Evolutionary conservation across 2,888 invertebrate species (phyloP).

Genomic region (Heliconius erato): DNA sequence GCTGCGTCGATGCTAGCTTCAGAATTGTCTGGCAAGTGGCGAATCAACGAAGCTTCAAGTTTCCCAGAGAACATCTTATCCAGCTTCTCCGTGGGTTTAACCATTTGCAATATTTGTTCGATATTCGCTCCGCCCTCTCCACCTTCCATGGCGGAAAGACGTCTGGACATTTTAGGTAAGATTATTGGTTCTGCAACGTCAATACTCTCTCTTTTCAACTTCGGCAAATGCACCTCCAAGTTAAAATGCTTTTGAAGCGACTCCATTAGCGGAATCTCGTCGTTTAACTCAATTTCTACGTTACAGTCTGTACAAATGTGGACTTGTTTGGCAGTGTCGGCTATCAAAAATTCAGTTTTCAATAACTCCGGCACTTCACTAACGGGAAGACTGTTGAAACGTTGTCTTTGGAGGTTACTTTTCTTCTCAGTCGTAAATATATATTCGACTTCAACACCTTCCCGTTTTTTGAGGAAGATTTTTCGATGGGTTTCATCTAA

Average conservation of each 20-base stretch:
- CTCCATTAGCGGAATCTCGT: slow-evolving; percentile 80
- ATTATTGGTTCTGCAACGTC: slow-evolving; percentile 79
- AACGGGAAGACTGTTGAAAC: slow-evolving; percentile 80
- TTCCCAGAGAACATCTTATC: slow-evolving; percentile 71
- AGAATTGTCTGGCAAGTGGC: slow-evolving; percentile 76
- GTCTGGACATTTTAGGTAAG: slow-evolving; percentile 78
- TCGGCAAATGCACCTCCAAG: slow-evolving; percentile 73
- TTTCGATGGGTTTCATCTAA: slow-evolving; percentile 71
- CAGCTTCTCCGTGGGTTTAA: slow-evolving; percentile 71
- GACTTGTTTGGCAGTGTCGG: slow-evolving; percentile 74
- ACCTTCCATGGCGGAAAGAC: slow-evolving; percentile 74
- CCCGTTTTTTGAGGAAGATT: slow-evolving; percentile 72
- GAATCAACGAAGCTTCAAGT: slow-evolving; percentile 70
- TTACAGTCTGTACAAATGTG: slow-evolving; percentile 81
- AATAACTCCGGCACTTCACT: slow-evolving; percentile 80
- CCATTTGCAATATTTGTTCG: slow-evolving; percentile 66
- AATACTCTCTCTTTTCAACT: slow-evolving; percentile 76
- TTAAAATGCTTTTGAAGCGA: slow-evolving; percentile 79
- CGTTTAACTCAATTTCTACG: slow-evolving; percentile 77
- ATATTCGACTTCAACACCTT: slow-evolving; percentile 78
- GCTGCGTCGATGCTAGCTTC: slow-evolving; percentile 77
- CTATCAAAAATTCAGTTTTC: slow-evolving; percentile 71
- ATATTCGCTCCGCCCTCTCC: slow-evolving; percentile 68
- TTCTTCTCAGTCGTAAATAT: slow-evolving; percentile 82
- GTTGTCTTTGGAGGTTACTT: slow-evolving; percentile 75